These are phyloP conservation scores for Synodontis membranacea DNA, from an alignment of 2,113 vertebrate species.

Conservation along the genomic window DNA sequence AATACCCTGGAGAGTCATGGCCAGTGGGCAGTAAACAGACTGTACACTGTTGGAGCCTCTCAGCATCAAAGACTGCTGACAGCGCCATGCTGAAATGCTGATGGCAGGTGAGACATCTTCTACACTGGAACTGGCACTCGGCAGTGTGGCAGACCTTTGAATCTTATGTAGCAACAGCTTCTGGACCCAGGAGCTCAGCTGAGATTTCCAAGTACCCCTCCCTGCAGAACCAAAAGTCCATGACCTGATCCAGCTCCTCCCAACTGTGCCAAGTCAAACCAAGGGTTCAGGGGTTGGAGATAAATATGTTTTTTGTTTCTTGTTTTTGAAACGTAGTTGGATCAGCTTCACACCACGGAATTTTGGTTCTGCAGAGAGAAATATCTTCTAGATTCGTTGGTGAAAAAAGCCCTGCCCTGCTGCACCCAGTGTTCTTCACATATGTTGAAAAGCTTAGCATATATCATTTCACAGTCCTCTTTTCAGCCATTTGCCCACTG, in stretches of 20 bases:
- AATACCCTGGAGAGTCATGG: conserved; percentile 38
- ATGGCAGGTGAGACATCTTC: conserved; percentile 43
- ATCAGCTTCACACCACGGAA: neutral
- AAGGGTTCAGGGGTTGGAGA: neutral
- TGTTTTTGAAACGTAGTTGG: neutral
- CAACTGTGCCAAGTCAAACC: neutral
- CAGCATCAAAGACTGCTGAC: conserved; percentile 60
- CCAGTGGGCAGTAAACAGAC: conserved; percentile 64
- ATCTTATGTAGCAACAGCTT: conserved; percentile 43
- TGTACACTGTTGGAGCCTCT: conserved; percentile 66
- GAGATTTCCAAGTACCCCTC: conserved; percentile 8
- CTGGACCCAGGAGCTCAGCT: conserved; percentile 8
- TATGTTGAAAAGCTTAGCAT: conserved; percentile 53
- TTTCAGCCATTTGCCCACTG: conserved; percentile 55
- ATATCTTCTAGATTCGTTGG: neutral
- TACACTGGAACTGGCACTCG: conserved; percentile 16
- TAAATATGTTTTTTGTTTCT: neutral
- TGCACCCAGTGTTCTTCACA: neutral
- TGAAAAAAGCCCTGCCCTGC: neutral
- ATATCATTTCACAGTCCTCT: conserved; percentile 58
- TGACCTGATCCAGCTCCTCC: neutral
- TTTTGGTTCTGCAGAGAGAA: neutral
- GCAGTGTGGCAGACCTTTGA: conserved; percentile 1
- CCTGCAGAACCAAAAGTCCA: neutral
- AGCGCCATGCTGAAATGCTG: neutral